These are phyloP conservation scores for Diglossa cyanea DNA, from an alignment of 2,797 vertebrate species.

Conservation along the genomic window DNA sequence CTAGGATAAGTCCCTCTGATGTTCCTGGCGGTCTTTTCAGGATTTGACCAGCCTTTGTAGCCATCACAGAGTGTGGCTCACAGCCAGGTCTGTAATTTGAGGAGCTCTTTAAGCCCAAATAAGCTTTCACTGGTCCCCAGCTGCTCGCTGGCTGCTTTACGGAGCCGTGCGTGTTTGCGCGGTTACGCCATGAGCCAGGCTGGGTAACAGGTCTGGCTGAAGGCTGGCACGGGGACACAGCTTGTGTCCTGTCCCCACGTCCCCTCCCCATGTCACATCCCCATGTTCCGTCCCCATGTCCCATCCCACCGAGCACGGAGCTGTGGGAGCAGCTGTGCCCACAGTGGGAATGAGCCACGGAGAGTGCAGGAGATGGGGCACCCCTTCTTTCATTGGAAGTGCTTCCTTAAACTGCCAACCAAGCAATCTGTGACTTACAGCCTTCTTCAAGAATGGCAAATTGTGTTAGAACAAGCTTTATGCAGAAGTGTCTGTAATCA, in stretches of 20 bases:
- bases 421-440: not conserved
- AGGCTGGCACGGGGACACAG: not conserved
- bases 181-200: not conserved
- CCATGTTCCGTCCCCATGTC: not conserved
- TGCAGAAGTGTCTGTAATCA: not conserved
- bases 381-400: not conserved
- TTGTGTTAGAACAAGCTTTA: not conserved
- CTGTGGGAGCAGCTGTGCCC: not conserved
- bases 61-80: rapidly evolving
- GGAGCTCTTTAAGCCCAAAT: not conserved
- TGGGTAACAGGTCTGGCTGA: not conserved
- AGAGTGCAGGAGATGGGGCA: not conserved
- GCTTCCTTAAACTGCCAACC: not conserved
- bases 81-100: slow-evolving; percentile 15
- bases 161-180: rapidly evolving
- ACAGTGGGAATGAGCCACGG: not conserved
- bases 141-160: not conserved
- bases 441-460: not conserved
- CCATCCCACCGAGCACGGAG: rapidly evolving
- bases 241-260: rapidly evolving
- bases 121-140: not conserved
- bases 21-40: not conserved
- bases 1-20: not conserved
- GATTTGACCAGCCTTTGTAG: not conserved
- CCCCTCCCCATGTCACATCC: not conserved